A percentile compares a stretch with the other conserved stretches of the same genome.
Conservation (phyloP, 2,888 invertebrate genomes). For the Penaeus monodon region DNA sequence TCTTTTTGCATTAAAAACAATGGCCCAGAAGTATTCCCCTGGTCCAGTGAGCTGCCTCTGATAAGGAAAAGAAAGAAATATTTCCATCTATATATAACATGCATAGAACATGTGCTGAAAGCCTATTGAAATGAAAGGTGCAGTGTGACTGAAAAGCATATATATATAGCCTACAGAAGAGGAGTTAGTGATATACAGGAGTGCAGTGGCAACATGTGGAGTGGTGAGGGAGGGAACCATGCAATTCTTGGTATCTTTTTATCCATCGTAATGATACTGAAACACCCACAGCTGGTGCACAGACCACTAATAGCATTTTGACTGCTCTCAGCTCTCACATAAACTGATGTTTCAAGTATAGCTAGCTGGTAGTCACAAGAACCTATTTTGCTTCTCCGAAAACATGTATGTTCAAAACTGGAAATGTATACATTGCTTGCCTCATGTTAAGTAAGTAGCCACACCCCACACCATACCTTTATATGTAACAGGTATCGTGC, state of each 20-base stretch:
- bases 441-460: slow-evolving; percentile 35
- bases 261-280: slow-evolving; percentile 6
- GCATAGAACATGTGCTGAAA: no score
- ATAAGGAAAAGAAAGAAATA: no score
- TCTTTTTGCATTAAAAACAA: no score
- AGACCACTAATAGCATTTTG: slow-evolving; percentile 35
- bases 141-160: background rate
- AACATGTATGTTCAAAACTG: slow-evolving; percentile 7
- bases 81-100: no score
- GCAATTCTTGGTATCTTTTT: slow-evolving; percentile 11
- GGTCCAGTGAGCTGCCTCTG: no score
- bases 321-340: slow-evolving; percentile 41
- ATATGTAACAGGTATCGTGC: slow-evolving; percentile 63
- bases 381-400: background rate
- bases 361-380: slow-evolving; percentile 15
- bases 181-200: slow-evolving; percentile 8
- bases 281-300: slow-evolving; percentile 11
- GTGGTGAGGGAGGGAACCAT: slow-evolving; percentile 27
- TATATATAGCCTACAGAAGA: background rate
- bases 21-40: no score
- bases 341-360: slow-evolving; percentile 3
- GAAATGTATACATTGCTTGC: slow-evolving; percentile 40
- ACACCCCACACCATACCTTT: slow-evolving; percentile 63
- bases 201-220: slow-evolving; percentile 33
- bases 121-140: background rate